Conservation (phyloP, 2,888 invertebrate genomes). For the Luperina nickerlii region DNA sequence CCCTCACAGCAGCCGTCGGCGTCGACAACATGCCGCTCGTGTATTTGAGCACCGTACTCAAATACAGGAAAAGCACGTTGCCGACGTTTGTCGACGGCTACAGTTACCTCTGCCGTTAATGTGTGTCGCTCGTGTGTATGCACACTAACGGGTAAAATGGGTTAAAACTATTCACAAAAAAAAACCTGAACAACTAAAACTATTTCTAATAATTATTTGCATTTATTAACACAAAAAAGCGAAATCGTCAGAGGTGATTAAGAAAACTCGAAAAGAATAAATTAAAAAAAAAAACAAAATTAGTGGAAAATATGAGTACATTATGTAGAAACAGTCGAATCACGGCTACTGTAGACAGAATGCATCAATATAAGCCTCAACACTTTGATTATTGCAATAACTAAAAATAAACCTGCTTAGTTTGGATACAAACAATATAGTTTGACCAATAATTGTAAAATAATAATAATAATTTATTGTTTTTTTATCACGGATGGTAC, state of each 20-base stretch:
- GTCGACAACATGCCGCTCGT: neutral
- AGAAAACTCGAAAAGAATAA: conserved; percentile 52
- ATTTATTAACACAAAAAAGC: conserved; percentile 40
- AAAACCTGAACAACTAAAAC: neutral
- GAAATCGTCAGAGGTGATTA: conserved; percentile 57
- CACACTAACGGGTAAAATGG: neutral
- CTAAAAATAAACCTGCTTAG: neutral
- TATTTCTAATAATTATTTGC: conserved; percentile 20
- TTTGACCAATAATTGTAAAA: too few relatives aligned
- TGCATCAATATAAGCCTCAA: conserved; percentile 72
- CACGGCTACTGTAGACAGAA: conserved; percentile 68
- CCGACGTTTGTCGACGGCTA: too few relatives aligned
- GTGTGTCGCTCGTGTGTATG: neutral
- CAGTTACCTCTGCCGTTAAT: neutral
- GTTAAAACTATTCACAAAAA: conserved; percentile 22
- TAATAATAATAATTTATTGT: too few relatives aligned
- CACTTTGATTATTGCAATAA: conserved; percentile 49
- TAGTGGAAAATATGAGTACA: conserved; percentile 75
- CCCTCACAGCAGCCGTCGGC: too few relatives aligned
- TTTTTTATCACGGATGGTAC: too few relatives aligned
- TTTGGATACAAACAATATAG: too few relatives aligned
- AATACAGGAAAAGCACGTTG: neutral
- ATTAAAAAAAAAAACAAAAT: conserved; percentile 64
- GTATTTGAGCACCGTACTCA: neutral
- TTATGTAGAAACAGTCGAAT: conserved; percentile 67